phyloP scores from a whole-genome alignment of 2,113 vertebrate species.

The Nycticorax nycticorax region DNA sequence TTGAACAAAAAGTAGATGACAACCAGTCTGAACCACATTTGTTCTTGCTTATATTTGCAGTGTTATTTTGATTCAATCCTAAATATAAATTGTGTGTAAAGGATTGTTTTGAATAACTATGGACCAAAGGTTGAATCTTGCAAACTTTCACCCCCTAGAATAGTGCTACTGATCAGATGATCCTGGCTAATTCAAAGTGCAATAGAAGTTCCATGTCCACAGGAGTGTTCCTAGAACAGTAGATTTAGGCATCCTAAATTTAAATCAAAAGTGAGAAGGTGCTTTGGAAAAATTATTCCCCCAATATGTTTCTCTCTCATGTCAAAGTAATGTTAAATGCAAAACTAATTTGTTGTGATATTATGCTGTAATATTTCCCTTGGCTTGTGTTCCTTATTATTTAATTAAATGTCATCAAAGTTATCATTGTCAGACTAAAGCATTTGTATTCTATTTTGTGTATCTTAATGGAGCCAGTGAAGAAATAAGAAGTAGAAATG shows the following conservation, averaged over 20 bases:
- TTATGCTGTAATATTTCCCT: background rate
- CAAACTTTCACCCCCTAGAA: background rate
- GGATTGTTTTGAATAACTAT: background rate
- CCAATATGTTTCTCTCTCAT: background rate
- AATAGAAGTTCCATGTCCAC: background rate
- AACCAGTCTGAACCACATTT: background rate
- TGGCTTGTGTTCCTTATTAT: background rate
- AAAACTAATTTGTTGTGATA: slow-evolving; percentile 7
- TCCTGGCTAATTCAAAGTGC: background rate
- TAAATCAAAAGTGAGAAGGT: slow-evolving; percentile 21
- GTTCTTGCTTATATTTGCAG: background rate
- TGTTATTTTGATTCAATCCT: background rate
- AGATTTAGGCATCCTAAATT: background rate
- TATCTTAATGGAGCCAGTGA: slow-evolving; percentile 6
- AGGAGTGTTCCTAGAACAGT: background rate
- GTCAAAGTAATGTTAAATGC: slow-evolving; percentile 9
- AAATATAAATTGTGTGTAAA: background rate
- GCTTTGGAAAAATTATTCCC: background rate
- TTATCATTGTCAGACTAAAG: slow-evolving; percentile 5
- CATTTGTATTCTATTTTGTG: background rate
- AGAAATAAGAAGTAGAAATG: background rate
- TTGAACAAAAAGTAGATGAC: background rate
- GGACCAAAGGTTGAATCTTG: background rate
- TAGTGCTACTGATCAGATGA: background rate
- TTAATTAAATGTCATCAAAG: slow-evolving; percentile 12